Evolutionary conservation across 2,888 invertebrate genomes (phyloP).

Genomic region (Sussaba pulchella): DNA sequence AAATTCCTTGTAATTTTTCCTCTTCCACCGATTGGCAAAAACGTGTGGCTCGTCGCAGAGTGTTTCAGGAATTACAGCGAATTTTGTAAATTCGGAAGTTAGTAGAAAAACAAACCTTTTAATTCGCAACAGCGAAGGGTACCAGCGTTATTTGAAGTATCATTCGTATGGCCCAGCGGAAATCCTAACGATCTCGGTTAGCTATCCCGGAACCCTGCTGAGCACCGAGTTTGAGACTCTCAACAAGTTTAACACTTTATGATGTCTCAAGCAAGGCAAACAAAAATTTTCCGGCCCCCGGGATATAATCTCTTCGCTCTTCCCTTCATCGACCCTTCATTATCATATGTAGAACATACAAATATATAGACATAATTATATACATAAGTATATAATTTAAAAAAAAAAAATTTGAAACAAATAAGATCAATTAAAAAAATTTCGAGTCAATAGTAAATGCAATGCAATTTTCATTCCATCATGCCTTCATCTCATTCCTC

Average conservation of each 20-base stretch:
- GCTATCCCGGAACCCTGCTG: constrained; percentile 72
- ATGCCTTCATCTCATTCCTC: not conserved
- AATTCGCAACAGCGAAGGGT: constrained; percentile 72
- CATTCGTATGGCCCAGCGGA: constrained; percentile 74
- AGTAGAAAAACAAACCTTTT: constrained; percentile 66
- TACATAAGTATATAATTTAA: too few species aligned
- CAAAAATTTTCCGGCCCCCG: constrained; percentile 36
- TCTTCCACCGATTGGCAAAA: not conserved
- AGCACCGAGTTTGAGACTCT: constrained; percentile 46
- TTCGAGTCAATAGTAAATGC: not conserved
- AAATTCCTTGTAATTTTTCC: not conserved
- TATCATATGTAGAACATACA: too few species aligned
- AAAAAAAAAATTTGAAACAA: too few species aligned
- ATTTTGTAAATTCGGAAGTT: constrained; percentile 70
- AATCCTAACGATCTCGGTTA: constrained; percentile 69
- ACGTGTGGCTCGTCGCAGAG: not conserved
- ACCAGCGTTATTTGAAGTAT: constrained; percentile 63
- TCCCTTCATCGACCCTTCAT: constrained; percentile 14
- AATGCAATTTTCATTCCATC: not conserved
- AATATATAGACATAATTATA: too few species aligned
- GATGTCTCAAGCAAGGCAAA: constrained; percentile 25
- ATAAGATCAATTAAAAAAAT: too few species aligned
- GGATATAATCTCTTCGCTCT: constrained; percentile 17
- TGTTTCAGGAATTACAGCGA: not conserved
- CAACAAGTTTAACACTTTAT: constrained; percentile 43